These are phyloP conservation scores for Indicator indicator DNA, from an alignment of 2,113 vertebrate species.

Conservation along the genomic window DNA sequence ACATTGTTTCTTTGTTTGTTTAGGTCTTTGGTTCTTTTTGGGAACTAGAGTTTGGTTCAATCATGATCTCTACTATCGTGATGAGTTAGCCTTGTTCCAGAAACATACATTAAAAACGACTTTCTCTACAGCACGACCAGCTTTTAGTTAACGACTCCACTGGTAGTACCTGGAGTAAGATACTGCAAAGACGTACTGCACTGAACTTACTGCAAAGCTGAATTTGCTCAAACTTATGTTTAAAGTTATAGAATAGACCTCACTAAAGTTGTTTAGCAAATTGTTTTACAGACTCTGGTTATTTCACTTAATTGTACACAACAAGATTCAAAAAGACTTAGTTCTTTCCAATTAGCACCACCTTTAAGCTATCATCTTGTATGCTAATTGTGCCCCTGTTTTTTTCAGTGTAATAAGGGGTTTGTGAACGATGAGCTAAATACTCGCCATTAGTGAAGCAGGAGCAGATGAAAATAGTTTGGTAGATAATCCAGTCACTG, in stretches of 20 bases:
- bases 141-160: rapidly evolving
- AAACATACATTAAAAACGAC: too few relatives aligned
- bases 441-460: slow-evolving; percentile 53
- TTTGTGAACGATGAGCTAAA: slow-evolving; percentile 55
- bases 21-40: background rate
- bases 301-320: slow-evolving; percentile 22
- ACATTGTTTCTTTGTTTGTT: background rate
- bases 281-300: slow-evolving; percentile 11
- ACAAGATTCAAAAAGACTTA: slow-evolving; percentile 5
- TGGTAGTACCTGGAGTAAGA: background rate
- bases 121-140: background rate
- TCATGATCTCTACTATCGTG: background rate
- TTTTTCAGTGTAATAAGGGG: slow-evolving; percentile 60
- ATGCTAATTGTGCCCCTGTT: slow-evolving; percentile 66
- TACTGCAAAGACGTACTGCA: background rate
- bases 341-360: slow-evolving; percentile 51
- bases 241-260: background rate
- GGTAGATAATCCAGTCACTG: slow-evolving; percentile 43
- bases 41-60: background rate
- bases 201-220: background rate
- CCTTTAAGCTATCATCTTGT: slow-evolving; percentile 55
- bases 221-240: background rate
- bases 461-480: slow-evolving; percentile 57
- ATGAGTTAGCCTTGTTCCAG: background rate
- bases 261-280: slow-evolving; percentile 30